Evolutionary conservation across 2,797 vertebrate genomes (phyloP), one percentile per base, ranked within the genome.

Genomic region (Myiotriccus ornatus): DNA sequence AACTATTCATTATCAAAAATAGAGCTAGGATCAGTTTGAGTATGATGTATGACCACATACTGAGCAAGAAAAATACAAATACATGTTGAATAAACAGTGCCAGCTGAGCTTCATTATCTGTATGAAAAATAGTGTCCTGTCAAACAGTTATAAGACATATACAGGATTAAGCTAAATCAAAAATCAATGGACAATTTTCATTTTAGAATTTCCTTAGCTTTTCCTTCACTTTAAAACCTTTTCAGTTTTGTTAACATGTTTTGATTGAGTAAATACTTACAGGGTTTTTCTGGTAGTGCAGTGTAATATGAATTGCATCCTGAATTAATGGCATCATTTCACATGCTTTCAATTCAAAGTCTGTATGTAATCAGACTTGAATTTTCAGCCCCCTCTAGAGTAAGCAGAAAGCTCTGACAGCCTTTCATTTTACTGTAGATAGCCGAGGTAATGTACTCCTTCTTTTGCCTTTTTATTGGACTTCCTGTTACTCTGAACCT

Each of bases 361-460:
- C 41, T 83, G 0, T 17, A 6, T 63, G 25, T n/a, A 88, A 80
- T 12, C 34, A 64, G 52, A 37, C 88, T 83, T 4, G 13, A 55
- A 78, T 94, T 91, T 76, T 90, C 43, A 95, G 90, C 74, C 82
- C 84, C 83, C 77, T 84, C 80, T 93, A 89, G 70, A 84, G 74
- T 65, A 81, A 63, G 63, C 21, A 76, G 70, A 60, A 74, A 32
- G 49, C 35, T 77, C 23, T 10, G 9, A 20, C 79, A 94, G 53
- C 37, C 55, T 84, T 90, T 84, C 27, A 19, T 64, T 79, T 84
- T 11, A 32, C 50, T 35, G 57, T 15, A 22, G 27, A 7, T 43
- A 81, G 10, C 56, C 52, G 16, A 70, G 34, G 24, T 67, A 63
- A 17, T 59, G 34, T 24, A n/a, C 2, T 73, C 41, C 9, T 71